Base-by-base conservation (phyloP, 2,797 vertebrate genomes). In the Acestrorhynchus altus region DNA sequence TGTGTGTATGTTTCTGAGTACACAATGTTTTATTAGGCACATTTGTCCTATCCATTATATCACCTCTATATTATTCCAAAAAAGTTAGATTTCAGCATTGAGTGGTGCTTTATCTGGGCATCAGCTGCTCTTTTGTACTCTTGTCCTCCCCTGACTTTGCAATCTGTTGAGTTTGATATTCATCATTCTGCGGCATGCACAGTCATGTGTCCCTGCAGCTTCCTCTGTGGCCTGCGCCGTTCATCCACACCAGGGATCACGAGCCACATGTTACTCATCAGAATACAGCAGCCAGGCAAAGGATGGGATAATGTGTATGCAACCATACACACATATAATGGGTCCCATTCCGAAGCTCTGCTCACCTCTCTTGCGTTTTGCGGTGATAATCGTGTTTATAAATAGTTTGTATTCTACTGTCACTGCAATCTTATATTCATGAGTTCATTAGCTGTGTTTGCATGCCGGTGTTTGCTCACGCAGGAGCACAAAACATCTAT, bases 131-230 rank as follows among this genome's bases (percentile, higher is more conserved):
- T 76, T 71, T 46, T 72, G 67, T 72, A 35, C 44, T 12, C 0
- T 69, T 64, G 60, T 76, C 60, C 68, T 80, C 51, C 57, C 7
- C n/a, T 79, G 73, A 47, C 69, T 73, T 46, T 49, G 61, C 77
- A 74, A 52, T 73, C 69, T 83, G 69, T 72, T 68, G 63, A 24
- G 47, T 72, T 63, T 79, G 73, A 79, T 68, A 68, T 82, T 26
- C 56, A 68, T 79, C 60, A 22, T 66, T 68, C 56, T 2, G 56
- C 44, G 72, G 51, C 70, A 49, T 72, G 54, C 31, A 9, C 20
- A 77, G 47, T 63, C 72, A 74, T 75, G 66, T 71, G 67, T 76
- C 63, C 44, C 46, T 40, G 2, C 18, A 16, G 49, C 74, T 72
- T 49, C 68, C 64, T 60, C 69, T 24, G 68, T 10, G 3, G 66